phyloP scores from a whole-genome alignment of 2,113 vertebrate species.

The Protobothrops mucrosquamatus region DNA sequence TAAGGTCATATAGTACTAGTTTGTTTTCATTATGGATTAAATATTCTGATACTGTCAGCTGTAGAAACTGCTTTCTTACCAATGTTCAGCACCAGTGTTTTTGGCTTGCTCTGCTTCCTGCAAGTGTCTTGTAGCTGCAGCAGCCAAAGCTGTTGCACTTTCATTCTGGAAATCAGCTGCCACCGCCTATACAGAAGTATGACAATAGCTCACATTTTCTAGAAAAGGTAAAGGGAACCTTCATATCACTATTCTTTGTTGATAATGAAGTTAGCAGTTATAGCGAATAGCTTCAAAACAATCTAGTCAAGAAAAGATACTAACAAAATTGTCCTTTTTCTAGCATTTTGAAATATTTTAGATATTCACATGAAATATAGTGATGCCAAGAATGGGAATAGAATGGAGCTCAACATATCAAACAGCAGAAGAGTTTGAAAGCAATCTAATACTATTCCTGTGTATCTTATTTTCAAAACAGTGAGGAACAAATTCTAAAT shows the following conservation, averaged over 20 bases:
- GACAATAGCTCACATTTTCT: background rate
- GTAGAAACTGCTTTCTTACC: slow-evolving; percentile 70
- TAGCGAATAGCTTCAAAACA: background rate
- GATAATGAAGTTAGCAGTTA: background rate
- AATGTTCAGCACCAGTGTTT: slow-evolving; percentile 83
- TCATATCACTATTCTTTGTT: background rate
- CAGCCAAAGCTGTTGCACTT: slow-evolving; percentile 91
- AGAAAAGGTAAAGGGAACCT: background rate
- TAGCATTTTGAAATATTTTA: background rate
- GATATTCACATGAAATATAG: background rate
- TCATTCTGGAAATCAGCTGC: slow-evolving; percentile 97
- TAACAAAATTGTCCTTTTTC: background rate
- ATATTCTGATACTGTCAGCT: fast-evolving
- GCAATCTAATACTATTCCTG: background rate
- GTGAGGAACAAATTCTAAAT: too few species aligned
- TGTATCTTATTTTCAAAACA: background rate
- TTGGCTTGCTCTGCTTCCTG: slow-evolving; percentile 95
- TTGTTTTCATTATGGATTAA: background rate
- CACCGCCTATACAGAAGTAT: slow-evolving; percentile 77
- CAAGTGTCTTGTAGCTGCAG: slow-evolving; percentile 90
- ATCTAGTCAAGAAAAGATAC: background rate
- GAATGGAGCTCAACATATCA: background rate
- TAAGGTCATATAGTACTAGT: fast-evolving
- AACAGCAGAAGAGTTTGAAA: background rate
- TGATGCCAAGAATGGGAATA: background rate